phyloP scores from a whole-genome alignment of 2,888 invertebrate genomes.

The Tipula vernalis region DNA sequence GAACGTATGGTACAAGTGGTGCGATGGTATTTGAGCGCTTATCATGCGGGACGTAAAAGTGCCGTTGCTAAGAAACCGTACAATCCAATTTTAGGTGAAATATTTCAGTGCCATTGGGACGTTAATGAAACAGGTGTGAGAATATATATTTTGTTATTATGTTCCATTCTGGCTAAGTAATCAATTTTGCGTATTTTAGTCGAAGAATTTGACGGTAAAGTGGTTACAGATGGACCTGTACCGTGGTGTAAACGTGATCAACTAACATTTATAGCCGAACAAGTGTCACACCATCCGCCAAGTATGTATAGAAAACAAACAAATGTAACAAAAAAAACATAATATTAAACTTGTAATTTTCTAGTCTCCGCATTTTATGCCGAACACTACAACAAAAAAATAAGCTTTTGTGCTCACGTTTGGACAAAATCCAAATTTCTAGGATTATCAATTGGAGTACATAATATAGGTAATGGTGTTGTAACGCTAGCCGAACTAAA shows the following conservation, averaged over 20 bases:
- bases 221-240: constrained; percentile 71
- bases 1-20: constrained; percentile 92
- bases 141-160: neutral
- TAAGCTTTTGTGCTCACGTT: constrained; percentile 88
- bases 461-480: constrained; percentile 90
- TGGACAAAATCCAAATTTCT: constrained; percentile 99
- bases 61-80: constrained; percentile 98
- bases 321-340: neutral
- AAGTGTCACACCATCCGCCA: constrained; percentile 98
- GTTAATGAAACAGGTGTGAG: constrained; percentile 34
- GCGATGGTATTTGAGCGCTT: constrained; percentile 95
- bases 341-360: constrained; percentile 19
- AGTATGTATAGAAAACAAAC: constrained; percentile 39
- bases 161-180: neutral
- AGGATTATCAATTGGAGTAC: constrained; percentile 92
- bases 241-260: constrained; percentile 84
- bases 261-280: constrained; percentile 90
- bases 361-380: constrained; percentile 97
- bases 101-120: constrained; percentile 84
- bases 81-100: constrained; percentile 95
- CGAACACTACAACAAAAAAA: constrained; percentile 81
- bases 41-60: constrained; percentile 95
- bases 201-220: constrained; percentile 22
- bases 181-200: constrained; percentile 13
- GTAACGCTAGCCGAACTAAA: constrained; percentile 82